Percentiles rank a stretch among this genome's conserved stretches.
These are phyloP conservation scores for Monomorium pharaonis DNA, from an alignment of 1,140 invertebrate species.

Conservation along the genomic window DNA sequence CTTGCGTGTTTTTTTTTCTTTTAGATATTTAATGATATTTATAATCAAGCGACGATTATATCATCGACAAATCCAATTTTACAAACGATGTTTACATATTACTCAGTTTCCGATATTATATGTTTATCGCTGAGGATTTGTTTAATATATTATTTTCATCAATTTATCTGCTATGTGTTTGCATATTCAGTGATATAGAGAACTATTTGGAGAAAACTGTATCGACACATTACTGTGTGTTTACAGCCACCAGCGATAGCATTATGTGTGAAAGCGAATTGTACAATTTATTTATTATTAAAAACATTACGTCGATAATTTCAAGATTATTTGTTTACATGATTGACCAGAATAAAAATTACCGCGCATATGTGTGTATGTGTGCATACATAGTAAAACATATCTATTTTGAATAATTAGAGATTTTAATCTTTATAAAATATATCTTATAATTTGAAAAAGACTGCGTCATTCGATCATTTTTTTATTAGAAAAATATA, in stretches of 20 bases:
- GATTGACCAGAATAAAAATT: background rate
- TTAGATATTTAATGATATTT: too few relatives aligned
- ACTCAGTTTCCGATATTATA: background rate
- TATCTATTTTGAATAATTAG: background rate
- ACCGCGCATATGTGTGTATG: too few relatives aligned
- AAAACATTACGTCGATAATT: conserved; percentile 43
- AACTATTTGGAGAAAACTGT: conserved; percentile 51
- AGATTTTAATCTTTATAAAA: background rate
- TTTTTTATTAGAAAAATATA: background rate
- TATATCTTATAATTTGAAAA: background rate
- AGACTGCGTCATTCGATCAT: background rate
- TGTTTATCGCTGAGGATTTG: conserved; percentile 1
- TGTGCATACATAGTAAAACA: background rate
- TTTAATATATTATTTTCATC: background rate
- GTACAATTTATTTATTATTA: conserved; percentile 60
- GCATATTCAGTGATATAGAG: background rate
- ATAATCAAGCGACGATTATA: too few relatives aligned
- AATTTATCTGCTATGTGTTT: conserved; percentile 15
- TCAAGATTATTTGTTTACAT: background rate
- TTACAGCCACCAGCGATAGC: conserved; percentile 29
- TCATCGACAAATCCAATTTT: background rate
- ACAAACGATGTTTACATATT: background rate
- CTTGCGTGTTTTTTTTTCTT: background rate
- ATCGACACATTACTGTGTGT: conserved; percentile 36
- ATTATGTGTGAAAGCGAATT: conserved; percentile 28